A percentile compares a stretch with the other conserved stretches of the same genome.
These are phyloP conservation scores for Arenaria interpres DNA, from an alignment of 2,113 vertebrate species.

Conservation along the genomic window DNA sequence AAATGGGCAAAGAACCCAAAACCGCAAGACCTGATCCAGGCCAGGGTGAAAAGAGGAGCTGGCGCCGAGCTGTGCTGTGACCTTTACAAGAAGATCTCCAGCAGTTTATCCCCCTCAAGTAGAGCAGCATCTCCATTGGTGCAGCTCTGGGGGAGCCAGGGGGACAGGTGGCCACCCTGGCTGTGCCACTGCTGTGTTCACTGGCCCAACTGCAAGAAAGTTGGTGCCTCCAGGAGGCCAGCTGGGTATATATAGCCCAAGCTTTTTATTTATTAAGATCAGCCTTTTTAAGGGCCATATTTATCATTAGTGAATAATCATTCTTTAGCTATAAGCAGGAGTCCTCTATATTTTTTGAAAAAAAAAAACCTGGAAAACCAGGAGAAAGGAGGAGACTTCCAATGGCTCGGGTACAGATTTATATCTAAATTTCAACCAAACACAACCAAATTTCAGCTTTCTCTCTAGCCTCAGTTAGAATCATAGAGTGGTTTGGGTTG, in stretches of 20 bases:
- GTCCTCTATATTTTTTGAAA: neutral
- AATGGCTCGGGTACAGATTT: neutral
- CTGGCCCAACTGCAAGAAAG: neutral
- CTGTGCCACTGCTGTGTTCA: fast-evolving
- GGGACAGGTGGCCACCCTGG: neutral
- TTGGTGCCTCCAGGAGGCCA: neutral
- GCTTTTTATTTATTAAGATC: too few species aligned
- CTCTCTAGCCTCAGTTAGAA: neutral
- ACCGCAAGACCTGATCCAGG: neutral
- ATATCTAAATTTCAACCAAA: neutral
- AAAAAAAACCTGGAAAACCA: neutral
- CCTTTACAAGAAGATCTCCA: neutral
- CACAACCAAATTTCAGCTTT: neutral
- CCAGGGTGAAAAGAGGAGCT: neutral
- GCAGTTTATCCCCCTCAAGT: fast-evolving
- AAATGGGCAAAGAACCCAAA: neutral
- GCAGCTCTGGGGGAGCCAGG: neutral
- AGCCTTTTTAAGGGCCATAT: neutral
- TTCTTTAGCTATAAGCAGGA: neutral
- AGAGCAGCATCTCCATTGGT: neutral
- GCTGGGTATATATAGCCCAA: neutral
- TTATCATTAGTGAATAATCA: neutral
- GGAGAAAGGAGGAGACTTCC: neutral
- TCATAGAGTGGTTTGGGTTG: too few species aligned
- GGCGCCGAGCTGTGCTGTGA: fast-evolving